Percentiles rank a stretch among this genome's conserved stretches.
Evolutionary conservation across 2,797 vertebrate genomes (phyloP).

Genomic region (Lemur catta): DNA sequence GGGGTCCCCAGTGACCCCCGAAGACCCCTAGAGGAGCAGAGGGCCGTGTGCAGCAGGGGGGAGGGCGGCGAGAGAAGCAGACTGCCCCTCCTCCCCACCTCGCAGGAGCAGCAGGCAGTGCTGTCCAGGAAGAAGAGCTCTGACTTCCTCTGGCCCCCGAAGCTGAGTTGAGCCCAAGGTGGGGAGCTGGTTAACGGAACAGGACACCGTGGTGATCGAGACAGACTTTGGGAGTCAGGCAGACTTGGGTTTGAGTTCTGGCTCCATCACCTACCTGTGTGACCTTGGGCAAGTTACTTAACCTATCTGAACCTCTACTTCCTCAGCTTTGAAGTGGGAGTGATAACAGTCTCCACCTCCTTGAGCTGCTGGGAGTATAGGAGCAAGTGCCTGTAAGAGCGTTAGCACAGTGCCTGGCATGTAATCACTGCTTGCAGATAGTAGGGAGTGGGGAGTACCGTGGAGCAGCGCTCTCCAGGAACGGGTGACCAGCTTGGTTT

Average conservation of each 20-base stretch:
- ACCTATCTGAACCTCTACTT: background rate
- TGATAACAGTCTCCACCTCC: fast-evolving
- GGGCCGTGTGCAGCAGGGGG: no score
- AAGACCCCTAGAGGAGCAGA: background rate
- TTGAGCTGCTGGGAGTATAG: background rate
- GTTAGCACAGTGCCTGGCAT: background rate
- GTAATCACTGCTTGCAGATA: background rate
- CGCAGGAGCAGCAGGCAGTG: background rate
- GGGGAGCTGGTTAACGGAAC: background rate
- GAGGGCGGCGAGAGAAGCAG: background rate
- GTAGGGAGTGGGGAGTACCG: fast-evolving
- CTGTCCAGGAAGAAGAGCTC: background rate
- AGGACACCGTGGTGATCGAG: background rate
- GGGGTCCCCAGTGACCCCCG: background rate
- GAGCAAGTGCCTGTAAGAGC: background rate
- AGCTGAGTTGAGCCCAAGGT: background rate
- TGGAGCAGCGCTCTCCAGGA: no score
- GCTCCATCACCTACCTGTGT: background rate
- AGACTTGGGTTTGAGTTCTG: background rate
- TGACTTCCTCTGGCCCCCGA: background rate
- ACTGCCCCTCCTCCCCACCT: fast-evolving
- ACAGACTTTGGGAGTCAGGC: background rate
- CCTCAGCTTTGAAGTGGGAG: background rate
- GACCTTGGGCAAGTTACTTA: background rate
- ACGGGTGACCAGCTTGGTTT: background rate